Conservation (phyloP, 1,140 invertebrate species). For the Agrypnia vestita region DNA sequence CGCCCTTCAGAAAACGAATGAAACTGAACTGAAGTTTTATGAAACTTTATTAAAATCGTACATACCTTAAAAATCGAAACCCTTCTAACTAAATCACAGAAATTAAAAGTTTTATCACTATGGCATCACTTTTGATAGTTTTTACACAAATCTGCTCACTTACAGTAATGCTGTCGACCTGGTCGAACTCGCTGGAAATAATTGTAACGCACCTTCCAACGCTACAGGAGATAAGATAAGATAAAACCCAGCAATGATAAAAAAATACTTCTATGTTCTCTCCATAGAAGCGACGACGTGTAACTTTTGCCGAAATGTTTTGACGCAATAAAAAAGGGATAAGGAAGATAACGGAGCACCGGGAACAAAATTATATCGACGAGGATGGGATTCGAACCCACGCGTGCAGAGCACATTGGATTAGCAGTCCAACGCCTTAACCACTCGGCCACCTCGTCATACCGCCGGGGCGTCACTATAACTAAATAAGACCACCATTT, state of each 20-base stretch:
- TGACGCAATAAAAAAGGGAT: conserved; percentile 15
- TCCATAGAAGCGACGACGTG: neutral
- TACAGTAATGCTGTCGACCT: neutral
- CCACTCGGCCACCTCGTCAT: conserved; percentile 90
- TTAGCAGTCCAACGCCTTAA: conserved; percentile 92
- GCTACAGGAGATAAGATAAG: conserved; percentile 25
- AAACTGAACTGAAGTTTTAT: too few species aligned
- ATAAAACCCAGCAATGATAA: conserved; percentile 12
- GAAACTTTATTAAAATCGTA: neutral
- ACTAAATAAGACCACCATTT: conserved; percentile 1
- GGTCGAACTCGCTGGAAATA: neutral
- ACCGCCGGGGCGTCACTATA: conserved; percentile 2
- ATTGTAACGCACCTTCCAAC: neutral
- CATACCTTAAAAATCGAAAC: conserved; percentile 27
- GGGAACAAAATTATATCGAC: conserved; percentile 70
- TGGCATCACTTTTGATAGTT: conserved; percentile 10
- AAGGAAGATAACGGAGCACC: neutral
- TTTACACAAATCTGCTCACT: neutral
- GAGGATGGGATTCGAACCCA: conserved; percentile 92
- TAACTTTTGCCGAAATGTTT: neutral
- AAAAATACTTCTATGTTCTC: conserved; percentile 6
- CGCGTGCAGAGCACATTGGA: conserved; percentile 82
- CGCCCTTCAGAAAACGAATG: too few species aligned
- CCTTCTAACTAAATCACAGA: neutral
- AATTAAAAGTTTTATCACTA: conserved; percentile 4